Evolutionary conservation across 1,140 invertebrate species (phyloP).

Genomic region (Anoplolepis gracilipes): DNA sequence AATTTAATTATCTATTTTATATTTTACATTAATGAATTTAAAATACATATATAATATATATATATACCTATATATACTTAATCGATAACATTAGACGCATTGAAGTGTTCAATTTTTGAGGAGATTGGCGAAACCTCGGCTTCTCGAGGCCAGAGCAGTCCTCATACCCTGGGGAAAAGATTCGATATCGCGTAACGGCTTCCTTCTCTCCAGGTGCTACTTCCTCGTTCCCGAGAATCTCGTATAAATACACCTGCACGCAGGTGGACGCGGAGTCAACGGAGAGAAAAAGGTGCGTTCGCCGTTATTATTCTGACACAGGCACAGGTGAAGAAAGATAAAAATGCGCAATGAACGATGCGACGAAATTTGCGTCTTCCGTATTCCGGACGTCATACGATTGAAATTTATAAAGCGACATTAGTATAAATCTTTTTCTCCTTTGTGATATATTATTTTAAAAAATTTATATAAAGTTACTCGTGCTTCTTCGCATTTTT

Average conservation of each 20-base stretch:
- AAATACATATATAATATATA: no score
- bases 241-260: constrained; percentile 75
- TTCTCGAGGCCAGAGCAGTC: constrained; percentile 57
- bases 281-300: constrained; percentile 30
- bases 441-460: neutral
- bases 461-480: neutral
- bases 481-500: no score
- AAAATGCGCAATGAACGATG: neutral
- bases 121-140: constrained; percentile 20
- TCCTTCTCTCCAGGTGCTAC: constrained; percentile 77
- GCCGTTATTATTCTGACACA: constrained; percentile 22
- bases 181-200: constrained; percentile 77
- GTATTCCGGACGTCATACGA: neutral
- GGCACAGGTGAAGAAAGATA: constrained; percentile 12
- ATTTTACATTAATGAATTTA: constrained; percentile 8
- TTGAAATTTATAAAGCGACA: neutral
- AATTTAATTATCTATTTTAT: neutral
- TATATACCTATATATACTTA: neutral
- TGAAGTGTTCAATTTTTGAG: neutral
- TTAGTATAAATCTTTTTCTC: neutral
- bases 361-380: constrained; percentile 2
- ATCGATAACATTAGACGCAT: constrained; percentile 12
- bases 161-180: constrained; percentile 61
- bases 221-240: constrained; percentile 79
- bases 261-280: constrained; percentile 66